Evolutionary conservation across 2,797 vertebrate species (phyloP).

Genomic region (Orestias chungarensis): DNA sequence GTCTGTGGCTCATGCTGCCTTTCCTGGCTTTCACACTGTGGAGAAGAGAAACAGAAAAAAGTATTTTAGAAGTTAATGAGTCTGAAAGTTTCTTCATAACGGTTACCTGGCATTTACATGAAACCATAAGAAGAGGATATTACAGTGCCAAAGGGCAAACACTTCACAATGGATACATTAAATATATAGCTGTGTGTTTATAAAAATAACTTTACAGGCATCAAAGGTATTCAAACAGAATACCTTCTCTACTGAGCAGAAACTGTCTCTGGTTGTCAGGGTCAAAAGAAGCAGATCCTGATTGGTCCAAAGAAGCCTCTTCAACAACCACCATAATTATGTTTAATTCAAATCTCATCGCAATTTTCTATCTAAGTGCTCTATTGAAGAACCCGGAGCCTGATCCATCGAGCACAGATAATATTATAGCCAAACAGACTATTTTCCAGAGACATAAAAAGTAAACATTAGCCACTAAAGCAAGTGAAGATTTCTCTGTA

Average conservation of each 20-base stretch:
- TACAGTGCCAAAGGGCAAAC: neutral
- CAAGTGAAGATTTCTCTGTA: constrained; percentile 8
- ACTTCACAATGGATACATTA: neutral
- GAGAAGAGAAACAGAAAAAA: constrained; percentile 15
- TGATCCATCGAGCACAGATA: constrained; percentile 33
- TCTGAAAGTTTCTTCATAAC: constrained; percentile 5
- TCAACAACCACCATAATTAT: constrained; percentile 55
- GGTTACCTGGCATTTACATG: neutral
- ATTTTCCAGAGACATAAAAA: constrained; percentile 35
- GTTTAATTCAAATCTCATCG: constrained; percentile 51
- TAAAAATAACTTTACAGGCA: constrained; percentile 18
- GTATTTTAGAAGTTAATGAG: constrained; percentile 2
- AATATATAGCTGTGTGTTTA: neutral
- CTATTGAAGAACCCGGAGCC: constrained; percentile 40
- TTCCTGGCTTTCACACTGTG: constrained; percentile 87
- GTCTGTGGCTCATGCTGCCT: constrained; percentile 84
- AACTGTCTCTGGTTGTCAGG: constrained; percentile 34
- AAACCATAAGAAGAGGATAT: neutral
- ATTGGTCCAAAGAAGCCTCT: constrained; percentile 47
- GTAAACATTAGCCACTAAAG: constrained; percentile 22
- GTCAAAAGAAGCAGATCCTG: constrained; percentile 44
- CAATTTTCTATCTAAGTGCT: constrained; percentile 62
- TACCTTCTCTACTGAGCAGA: constrained; percentile 8
- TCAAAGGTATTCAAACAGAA: constrained; percentile 27
- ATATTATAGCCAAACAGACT: constrained; percentile 33